Evolutionary conservation across 2,888 invertebrate species (phyloP).

Genomic region (Trachelus stipa): DNA sequence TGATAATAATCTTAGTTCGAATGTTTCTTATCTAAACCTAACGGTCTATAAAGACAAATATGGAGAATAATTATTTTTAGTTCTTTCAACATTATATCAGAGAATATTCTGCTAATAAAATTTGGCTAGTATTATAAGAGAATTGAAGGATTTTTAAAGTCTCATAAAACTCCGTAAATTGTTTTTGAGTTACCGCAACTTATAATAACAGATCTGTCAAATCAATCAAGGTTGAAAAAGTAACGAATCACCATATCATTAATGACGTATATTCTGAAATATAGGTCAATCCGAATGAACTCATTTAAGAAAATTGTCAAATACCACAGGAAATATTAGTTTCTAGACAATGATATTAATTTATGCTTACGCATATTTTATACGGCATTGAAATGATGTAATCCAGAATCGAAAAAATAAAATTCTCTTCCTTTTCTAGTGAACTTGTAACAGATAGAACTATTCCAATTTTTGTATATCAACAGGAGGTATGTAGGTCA

Average conservation of each 20-base stretch:
- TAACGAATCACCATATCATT: neutral
- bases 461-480: neutral
- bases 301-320: neutral
- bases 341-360: too few species aligned
- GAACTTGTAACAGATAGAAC: neutral
- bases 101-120: neutral
- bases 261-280: too few species aligned
- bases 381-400: neutral
- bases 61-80: neutral
- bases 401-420: neutral
- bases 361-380: neutral
- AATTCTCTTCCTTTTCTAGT: neutral
- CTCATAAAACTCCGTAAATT: neutral
- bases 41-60: neutral
- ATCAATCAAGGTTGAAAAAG: neutral
- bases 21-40: neutral
- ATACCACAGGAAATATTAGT: neutral
- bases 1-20: neutral
- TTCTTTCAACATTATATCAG: neutral
- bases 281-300: neutral
- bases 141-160: neutral
- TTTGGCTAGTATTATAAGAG: neutral
- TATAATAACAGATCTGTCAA: neutral
- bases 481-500: neutral
- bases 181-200: neutral